Conservation (phyloP, 2,113 vertebrate species). For the Noctilio leporinus region DNA sequence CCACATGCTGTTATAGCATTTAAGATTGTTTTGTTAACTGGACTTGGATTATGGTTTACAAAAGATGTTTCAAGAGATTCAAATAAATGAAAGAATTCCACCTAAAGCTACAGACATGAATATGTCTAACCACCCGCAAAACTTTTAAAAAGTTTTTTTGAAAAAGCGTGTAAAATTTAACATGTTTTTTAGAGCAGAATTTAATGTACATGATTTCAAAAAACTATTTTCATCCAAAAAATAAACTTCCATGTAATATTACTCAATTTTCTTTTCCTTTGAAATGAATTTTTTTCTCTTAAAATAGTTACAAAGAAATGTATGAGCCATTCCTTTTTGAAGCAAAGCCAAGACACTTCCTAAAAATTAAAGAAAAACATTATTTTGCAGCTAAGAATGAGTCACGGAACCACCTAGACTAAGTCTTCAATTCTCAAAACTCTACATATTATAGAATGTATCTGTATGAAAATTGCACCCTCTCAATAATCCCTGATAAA, state of each 20-base stretch:
- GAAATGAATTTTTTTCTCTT: neutral
- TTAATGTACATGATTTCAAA: neutral
- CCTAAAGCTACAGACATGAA: neutral
- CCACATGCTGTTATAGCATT: neutral
- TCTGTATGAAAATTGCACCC: neutral
- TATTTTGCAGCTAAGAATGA: neutral
- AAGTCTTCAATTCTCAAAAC: neutral
- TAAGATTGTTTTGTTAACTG: conserved; percentile 39
- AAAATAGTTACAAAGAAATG: neutral
- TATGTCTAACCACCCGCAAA: neutral
- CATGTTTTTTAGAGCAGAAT: neutral
- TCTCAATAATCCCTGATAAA: neutral
- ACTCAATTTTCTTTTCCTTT: neutral
- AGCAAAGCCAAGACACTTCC: neutral
- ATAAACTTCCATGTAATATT: neutral
- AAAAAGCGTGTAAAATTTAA: neutral
- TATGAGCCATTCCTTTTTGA: neutral
- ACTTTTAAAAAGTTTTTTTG: neutral
- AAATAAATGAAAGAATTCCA: conserved; percentile 37
- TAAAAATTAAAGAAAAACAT: neutral
- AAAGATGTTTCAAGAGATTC: conserved; percentile 21
- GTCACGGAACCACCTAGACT: neutral
- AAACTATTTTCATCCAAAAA: neutral
- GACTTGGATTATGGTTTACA: conserved; percentile 22
- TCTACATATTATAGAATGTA: neutral